Conservation (phyloP, 2,113 vertebrate genomes). For the Neolamprologus cancellatus region DNA sequence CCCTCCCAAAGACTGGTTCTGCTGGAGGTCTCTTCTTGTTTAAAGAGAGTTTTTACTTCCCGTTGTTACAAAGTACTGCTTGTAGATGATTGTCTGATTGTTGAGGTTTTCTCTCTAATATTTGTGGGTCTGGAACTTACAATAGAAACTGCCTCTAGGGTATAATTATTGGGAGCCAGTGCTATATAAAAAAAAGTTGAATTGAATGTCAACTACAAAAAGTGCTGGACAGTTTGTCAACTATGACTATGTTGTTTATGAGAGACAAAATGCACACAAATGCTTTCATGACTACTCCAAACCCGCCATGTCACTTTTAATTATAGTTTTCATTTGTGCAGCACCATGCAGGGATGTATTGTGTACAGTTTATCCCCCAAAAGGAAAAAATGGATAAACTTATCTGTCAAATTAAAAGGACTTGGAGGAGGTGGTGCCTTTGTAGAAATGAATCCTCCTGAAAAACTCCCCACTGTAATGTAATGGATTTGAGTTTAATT, state of each 20-base stretch:
- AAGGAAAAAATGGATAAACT: slow-evolving; percentile 26
- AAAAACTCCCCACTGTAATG: slow-evolving; percentile 34
- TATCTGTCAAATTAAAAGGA: slow-evolving; percentile 52
- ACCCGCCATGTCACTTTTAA: slow-evolving; percentile 25
- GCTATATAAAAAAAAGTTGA: not conserved
- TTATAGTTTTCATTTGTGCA: slow-evolving; percentile 37
- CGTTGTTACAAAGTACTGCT: not conserved
- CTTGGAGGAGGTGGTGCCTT: slow-evolving; percentile 12
- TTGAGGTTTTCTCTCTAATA: not conserved
- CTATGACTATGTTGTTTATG: not conserved
- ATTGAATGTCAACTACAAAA: not conserved
- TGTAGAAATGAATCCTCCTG: slow-evolving; percentile 18
- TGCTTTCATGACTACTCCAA: slow-evolving; percentile 4
- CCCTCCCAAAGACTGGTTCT: not conserved
- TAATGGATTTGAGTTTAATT: slow-evolving; percentile 51
- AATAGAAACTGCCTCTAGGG: not conserved
- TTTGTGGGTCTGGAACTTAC: not conserved
- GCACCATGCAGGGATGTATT: not conserved
- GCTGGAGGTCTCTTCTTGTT: not conserved
- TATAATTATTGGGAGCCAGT: not conserved
- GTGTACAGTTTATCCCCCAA: slow-evolving; percentile 23
- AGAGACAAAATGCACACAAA: not conserved
- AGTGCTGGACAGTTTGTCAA: not conserved
- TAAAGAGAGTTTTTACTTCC: not conserved
- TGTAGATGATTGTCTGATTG: not conserved